Evolutionary conservation across 2,113 vertebrate genomes (phyloP).

Genomic region (Phocoena sinus): DNA sequence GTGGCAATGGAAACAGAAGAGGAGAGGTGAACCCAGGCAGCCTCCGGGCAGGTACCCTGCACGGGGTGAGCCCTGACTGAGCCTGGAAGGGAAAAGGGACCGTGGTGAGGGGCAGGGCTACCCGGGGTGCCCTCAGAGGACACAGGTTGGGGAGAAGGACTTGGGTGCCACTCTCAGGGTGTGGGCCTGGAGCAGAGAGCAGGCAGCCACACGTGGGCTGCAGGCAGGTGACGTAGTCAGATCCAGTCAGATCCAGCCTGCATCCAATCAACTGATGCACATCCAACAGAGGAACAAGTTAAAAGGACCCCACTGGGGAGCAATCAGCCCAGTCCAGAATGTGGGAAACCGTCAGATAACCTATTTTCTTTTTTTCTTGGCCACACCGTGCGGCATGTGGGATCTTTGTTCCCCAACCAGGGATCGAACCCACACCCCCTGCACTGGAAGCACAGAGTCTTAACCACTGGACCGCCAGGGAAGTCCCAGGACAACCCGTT

Average conservation of each 20-base stretch:
- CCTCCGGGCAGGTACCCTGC: not conserved
- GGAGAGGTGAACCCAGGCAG: not conserved
- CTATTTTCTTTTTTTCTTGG: too few species aligned
- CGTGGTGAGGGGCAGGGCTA: fast-evolving
- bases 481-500: not conserved
- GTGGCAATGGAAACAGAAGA: not conserved
- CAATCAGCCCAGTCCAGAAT: not conserved
- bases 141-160: not conserved
- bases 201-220: not conserved
- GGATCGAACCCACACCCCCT: too few species aligned
- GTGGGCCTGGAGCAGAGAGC: not conserved
- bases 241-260: not conserved
- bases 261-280: not conserved
- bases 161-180: not conserved
- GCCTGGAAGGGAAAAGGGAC: not conserved
- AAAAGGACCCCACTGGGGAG: not conserved
- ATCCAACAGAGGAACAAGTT: not conserved
- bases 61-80: not conserved
- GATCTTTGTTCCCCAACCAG: too few species aligned
- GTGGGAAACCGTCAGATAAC: too few species aligned
- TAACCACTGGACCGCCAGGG: too few species aligned
- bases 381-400: too few species aligned
- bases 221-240: not conserved
- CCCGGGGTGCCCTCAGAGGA: not conserved
- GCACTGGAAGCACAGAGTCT: too few species aligned